A percentile compares a stretch with the other conserved stretches of the same genome.
phyloP scores from a whole-genome alignment of 1,140 invertebrate species.

The Drosophila watanabei region DNA sequence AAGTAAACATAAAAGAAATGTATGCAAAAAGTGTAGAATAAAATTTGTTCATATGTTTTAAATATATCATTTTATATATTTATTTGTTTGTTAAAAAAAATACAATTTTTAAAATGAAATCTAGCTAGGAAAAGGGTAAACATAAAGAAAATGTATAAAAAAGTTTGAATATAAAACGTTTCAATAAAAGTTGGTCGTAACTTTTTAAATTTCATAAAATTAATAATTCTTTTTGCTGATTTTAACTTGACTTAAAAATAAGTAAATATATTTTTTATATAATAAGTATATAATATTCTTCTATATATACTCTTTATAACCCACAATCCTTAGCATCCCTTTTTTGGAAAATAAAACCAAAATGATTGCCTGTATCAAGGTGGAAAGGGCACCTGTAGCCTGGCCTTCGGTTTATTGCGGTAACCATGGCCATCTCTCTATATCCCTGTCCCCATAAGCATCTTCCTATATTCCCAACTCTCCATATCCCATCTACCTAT shows the following conservation, averaged over 20 bases:
- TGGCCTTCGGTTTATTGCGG: background rate
- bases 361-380: constrained; percentile 13
- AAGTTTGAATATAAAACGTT: background rate
- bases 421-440: background rate
- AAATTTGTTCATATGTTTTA: no score
- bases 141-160: background rate
- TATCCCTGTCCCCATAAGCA: background rate
- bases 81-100: background rate
- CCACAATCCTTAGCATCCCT: background rate
- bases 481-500: background rate
- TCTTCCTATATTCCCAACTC: background rate
- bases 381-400: background rate
- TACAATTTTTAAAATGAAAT: background rate
- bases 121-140: background rate
- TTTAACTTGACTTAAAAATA: background rate
- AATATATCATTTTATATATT: no score
- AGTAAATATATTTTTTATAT: background rate
- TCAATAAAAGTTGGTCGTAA: background rate
- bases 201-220: background rate
- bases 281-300: no score
- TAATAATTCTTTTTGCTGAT: background rate
- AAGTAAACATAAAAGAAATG: no score
- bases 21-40: no score
- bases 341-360: background rate
- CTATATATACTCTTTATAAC: background rate